These are phyloP conservation scores for Amorpha juglandis DNA, from an alignment of 2,888 invertebrate genomes.

Conservation along the genomic window DNA sequence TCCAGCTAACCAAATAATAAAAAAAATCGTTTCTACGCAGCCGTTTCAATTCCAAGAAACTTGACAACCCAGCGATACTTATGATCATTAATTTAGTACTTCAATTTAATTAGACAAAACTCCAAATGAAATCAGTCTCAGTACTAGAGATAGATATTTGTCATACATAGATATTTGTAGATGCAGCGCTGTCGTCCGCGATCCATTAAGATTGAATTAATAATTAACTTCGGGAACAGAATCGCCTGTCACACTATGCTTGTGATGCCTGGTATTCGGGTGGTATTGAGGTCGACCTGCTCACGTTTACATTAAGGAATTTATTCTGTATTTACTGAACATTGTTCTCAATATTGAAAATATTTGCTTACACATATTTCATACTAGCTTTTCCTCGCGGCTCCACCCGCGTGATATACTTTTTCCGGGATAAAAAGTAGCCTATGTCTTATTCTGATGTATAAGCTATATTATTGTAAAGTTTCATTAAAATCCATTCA, in stretches of 20 bases:
- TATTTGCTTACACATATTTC: constrained; percentile 3
- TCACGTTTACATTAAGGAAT: neutral
- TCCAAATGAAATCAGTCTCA: neutral
- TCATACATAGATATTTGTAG: neutral
- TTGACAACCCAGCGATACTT: no score
- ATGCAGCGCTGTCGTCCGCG: neutral
- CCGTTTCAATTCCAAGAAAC: no score
- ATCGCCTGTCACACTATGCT: neutral
- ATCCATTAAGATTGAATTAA: constrained; percentile 8
- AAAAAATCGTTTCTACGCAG: no score
- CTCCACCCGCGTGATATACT: no score
- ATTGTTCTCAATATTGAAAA: constrained; percentile 5
- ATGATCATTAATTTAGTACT: neutral
- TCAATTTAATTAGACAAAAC: neutral
- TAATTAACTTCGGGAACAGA: constrained; percentile 3
- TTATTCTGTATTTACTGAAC: neutral
- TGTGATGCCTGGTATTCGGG: constrained; percentile 9
- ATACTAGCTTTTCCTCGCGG: no score
- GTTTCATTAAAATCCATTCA: no score
- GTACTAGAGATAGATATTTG: neutral
- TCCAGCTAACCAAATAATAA: no score
- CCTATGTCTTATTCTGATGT: no score
- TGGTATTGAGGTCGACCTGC: neutral
- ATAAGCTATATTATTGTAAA: no score
- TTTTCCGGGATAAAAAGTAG: no score